Conservation (phyloP, 1,140 invertebrate species). For the Sesamia nonagrioides region DNA sequence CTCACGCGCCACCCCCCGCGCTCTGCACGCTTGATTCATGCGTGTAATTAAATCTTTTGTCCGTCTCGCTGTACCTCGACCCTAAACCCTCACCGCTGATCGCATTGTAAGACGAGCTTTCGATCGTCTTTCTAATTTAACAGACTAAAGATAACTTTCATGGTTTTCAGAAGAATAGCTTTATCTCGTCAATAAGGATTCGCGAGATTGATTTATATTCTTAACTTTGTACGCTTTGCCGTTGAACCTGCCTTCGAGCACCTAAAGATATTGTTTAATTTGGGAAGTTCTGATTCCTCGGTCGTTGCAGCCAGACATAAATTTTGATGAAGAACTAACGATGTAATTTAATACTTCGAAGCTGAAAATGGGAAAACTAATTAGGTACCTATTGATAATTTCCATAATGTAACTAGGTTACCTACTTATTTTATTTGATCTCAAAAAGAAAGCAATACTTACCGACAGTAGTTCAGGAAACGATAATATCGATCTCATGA, state of each 20-base stretch:
- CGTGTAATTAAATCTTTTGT: conserved; percentile 87
- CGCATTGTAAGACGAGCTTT: conserved; percentile 66
- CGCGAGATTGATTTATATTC: conserved; percentile 56
- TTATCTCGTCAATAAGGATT: conserved; percentile 69
- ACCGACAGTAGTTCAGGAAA: no score
- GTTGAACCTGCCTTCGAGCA: not conserved
- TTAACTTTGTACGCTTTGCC: not conserved
- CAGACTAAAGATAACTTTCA: conserved; percentile 68
- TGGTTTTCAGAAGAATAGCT: conserved; percentile 58
- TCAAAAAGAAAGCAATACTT: no score
- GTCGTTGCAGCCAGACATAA: not conserved
- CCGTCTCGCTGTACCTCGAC: conserved; percentile 68
- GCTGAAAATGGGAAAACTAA: no score
- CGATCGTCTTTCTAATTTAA: conserved; percentile 72
- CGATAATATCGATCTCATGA: no score
- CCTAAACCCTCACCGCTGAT: conserved; percentile 66
- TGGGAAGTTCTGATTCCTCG: not conserved
- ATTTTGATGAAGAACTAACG: not conserved
- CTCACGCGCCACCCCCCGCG: conserved; percentile 52
- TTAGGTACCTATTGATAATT: no score
- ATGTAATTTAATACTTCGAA: not conserved
- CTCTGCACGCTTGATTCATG: conserved; percentile 82
- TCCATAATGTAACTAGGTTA: not conserved
- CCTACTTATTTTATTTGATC: not conserved
- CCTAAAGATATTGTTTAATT: conserved; percentile 8